Evolutionary conservation across 2,888 invertebrate species (phyloP), one percentile per base, ranked within the genome.

Genomic region (Archips xylosteana): DNA sequence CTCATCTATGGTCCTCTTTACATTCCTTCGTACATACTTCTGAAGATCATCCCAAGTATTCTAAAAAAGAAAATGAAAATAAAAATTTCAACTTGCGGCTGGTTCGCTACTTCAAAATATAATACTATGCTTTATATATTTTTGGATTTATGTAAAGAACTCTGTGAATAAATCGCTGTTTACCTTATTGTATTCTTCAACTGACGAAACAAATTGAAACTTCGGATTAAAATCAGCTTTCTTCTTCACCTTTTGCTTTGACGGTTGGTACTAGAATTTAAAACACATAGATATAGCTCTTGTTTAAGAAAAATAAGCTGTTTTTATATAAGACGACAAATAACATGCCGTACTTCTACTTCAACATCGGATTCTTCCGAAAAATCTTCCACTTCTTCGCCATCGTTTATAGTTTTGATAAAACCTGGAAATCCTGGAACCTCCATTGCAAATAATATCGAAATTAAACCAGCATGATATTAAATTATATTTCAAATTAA

Each of bases 401-500:
- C 97, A 76, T 98, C 98, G 54, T 96, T 95, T 75, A 98, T 98
- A 0, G 98, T 98, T 90, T 96, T 96, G 71, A 98, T 97, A 78
- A 98, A 93, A 78, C 96, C 97, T 47, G 90, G 94, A 81, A 86
- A 80, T 64, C 88, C 88, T 74, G 86, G 83, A 9, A 89, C 80
- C 76, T 85, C 87, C 80, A 78, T 80, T 84, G 87, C 87, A 45
- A n/a, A 78, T 75, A 70, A 79, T 78, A 75, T 77, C 75, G 67
- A 60, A 74, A 67, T 32, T 68, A 51, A 45, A 74, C 78, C 59
- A 66, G 75, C 75, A 79, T 78, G 77, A 78, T 76, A 51, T 8
- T 9, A 23, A 23, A 54, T 8, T 34, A 23, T 47, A 49, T 62
- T 61, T 74, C 77, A 78, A 75, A 66, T 62, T 61, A 72, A 67